Conservation (phyloP, 2,888 invertebrate genomes). For the Scotopteryx bipunctaria region DNA sequence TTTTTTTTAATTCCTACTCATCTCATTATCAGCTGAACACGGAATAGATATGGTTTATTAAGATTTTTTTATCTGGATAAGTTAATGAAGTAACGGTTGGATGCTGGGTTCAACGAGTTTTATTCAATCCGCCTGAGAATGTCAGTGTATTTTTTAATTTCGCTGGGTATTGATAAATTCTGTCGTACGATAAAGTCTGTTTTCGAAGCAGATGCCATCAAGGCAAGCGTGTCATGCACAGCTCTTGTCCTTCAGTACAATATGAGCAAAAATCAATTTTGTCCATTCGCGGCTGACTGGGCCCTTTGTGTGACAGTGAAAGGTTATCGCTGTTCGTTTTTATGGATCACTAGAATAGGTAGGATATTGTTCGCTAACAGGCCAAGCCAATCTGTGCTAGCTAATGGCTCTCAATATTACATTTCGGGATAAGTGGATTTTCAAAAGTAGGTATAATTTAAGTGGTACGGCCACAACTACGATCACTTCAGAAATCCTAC, state of each 20-base stretch:
- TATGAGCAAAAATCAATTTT: slow-evolving; percentile 76
- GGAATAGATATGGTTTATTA: no score
- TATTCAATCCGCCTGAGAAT: no score
- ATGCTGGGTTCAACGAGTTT: no score
- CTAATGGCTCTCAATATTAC: slow-evolving; percentile 46
- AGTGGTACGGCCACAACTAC: no score
- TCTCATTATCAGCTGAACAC: no score
- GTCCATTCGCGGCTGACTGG: slow-evolving; percentile 69
- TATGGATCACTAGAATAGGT: slow-evolving; percentile 66
- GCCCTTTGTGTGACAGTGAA: slow-evolving; percentile 73
- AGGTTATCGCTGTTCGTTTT: slow-evolving; percentile 78
- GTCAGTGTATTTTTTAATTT: no score
- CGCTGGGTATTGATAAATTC: no score
- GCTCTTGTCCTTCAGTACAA: slow-evolving; percentile 44
- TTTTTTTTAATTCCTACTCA: no score
- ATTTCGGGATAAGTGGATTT: slow-evolving; percentile 17
- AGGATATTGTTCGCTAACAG: slow-evolving; percentile 64
- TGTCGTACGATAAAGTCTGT: background rate
- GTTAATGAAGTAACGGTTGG: no score
- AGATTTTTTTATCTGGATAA: no score
- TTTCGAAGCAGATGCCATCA: slow-evolving; percentile 4
- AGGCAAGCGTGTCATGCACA: slow-evolving; percentile 6
- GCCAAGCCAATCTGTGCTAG: slow-evolving; percentile 50
- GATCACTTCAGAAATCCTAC: no score
- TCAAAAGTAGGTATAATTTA: background rate